Conservation (phyloP, 2,888 invertebrate genomes). For the Arctia plantaginis region DNA sequence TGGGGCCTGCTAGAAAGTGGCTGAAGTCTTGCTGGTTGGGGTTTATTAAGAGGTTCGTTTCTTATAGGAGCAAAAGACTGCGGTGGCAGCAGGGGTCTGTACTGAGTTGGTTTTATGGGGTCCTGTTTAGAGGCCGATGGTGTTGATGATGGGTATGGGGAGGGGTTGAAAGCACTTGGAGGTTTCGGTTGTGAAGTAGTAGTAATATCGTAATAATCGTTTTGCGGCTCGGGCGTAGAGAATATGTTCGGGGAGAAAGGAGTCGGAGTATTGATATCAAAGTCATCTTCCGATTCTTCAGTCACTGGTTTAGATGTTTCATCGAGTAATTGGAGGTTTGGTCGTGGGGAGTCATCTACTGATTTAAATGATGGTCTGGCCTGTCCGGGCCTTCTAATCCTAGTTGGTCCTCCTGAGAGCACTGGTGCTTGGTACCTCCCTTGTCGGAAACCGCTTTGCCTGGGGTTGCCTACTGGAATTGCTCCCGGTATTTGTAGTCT, state of each 20-base stretch:
- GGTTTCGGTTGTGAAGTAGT: slow-evolving; percentile 82
- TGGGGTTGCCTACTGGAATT: slow-evolving; percentile 73
- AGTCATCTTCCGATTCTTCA: slow-evolving; percentile 89
- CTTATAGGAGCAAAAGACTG: slow-evolving; percentile 76
- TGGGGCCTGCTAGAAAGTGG: slow-evolving; percentile 82
- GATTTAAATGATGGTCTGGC: slow-evolving; percentile 80
- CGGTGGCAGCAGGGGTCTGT: slow-evolving; percentile 73
- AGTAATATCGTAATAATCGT: slow-evolving; percentile 79
- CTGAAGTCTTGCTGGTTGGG: slow-evolving; percentile 79
- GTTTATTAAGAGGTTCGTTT: slow-evolving; percentile 72
- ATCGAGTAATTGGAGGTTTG: slow-evolving; percentile 81
- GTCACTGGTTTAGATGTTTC: slow-evolving; percentile 88
- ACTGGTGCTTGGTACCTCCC: slow-evolving; percentile 73
- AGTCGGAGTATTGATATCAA: slow-evolving; percentile 85
- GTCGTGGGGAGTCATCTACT: slow-evolving; percentile 79
- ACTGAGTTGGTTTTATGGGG: slow-evolving; percentile 79
- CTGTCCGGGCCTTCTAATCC: slow-evolving; percentile 77
- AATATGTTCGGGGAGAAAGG: slow-evolving; percentile 76
- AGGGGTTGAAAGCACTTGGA: slow-evolving; percentile 77
- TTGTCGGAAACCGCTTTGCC: slow-evolving; percentile 77
- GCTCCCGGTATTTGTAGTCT: slow-evolving; percentile 90
- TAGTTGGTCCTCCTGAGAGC: slow-evolving; percentile 62
- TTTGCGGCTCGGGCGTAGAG: slow-evolving; percentile 80
- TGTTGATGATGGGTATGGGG: slow-evolving; percentile 77
- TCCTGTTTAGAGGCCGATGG: slow-evolving; percentile 73